Evolutionary conservation across 2,888 invertebrate genomes (phyloP), one percentile per base, ranked within the genome.

Genomic region (Rhingia rostrata): DNA sequence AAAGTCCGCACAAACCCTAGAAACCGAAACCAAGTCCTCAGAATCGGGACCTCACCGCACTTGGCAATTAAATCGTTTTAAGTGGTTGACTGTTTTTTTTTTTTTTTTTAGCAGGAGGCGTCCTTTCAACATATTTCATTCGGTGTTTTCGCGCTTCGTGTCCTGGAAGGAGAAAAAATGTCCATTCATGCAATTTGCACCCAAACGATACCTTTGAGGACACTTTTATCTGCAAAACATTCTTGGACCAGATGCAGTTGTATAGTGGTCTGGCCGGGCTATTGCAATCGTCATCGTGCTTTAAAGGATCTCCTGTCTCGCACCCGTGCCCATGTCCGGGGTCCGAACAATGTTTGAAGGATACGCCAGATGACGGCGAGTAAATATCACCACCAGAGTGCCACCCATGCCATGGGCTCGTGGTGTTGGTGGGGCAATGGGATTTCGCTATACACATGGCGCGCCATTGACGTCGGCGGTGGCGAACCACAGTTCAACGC

Each of bases 121-220:
- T 70, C 49, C 41, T 51, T 66, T 12, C 32, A 45, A 53, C 61
- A 74, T 53, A 73, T 70, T 73, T 67, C 45, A 61, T 54, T 67
- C 51, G 60, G 39, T 41, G 53, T 53, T 70, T 75, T 47, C 75
- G 63, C 67, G 63, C 74, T 69, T 41, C 54, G n/a, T 5, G 41
- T 49, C 22, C 30, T 47, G 3, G 22, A 22, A 47, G 4, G 22
- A 61, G 41, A 39, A 61, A 61, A 45, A 32, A 49, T 39, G 56
- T 37, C 37, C 33, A 64, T 41, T 39, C 70, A 39, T 60, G 60
- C 70, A 66, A 61, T 82, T 82, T 82, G 43, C 72, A 77, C 72
- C 60, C 60, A 72, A 77, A 82, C 49, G 77, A 56, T 61, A 72
- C 82, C 82, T 82, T 77, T 77, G 82, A 82, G 82, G 77, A 61